phyloP scores from a whole-genome alignment of 2,113 vertebrate genomes.

The Orientallactaga bullata region DNA sequence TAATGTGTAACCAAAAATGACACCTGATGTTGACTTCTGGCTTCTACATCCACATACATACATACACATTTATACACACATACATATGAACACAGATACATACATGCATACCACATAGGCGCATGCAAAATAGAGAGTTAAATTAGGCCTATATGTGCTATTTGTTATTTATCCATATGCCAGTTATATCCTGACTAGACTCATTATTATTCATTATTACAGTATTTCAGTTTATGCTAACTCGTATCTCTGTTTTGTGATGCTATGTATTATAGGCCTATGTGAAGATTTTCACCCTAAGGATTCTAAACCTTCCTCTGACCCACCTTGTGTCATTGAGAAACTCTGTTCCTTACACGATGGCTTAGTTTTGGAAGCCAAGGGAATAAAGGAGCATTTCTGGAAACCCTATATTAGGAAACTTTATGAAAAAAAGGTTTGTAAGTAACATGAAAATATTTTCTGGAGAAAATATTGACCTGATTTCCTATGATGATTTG shows the following conservation, averaged over 20 bases:
- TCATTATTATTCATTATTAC: background rate
- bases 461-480: background rate
- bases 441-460: conserved; percentile 39
- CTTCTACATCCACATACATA: too few species aligned
- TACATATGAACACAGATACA: too few species aligned
- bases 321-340: conserved; percentile 94
- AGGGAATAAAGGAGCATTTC: conserved; percentile 97
- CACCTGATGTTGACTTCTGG: too few species aligned
- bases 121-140: background rate
- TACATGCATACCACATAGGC: too few species aligned
- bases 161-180: background rate
- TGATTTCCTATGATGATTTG: conserved; percentile 23
- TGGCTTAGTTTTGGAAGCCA: conserved; percentile 95
- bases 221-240: conserved; percentile 9
- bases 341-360: conserved; percentile 94
- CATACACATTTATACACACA: too few species aligned
- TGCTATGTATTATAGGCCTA: conserved; percentile 85
- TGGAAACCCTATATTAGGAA: conserved; percentile 97
- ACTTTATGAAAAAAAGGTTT: conserved; percentile 96
- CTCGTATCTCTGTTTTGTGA: background rate
- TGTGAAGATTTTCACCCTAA: conserved; percentile 93
- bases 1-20: too few species aligned
- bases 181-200: background rate
- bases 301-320: conserved; percentile 90
- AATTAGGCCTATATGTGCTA: background rate